Evolutionary conservation across 2,113 vertebrate genomes (phyloP).

Genomic region (Henicopernis longicauda): DNA sequence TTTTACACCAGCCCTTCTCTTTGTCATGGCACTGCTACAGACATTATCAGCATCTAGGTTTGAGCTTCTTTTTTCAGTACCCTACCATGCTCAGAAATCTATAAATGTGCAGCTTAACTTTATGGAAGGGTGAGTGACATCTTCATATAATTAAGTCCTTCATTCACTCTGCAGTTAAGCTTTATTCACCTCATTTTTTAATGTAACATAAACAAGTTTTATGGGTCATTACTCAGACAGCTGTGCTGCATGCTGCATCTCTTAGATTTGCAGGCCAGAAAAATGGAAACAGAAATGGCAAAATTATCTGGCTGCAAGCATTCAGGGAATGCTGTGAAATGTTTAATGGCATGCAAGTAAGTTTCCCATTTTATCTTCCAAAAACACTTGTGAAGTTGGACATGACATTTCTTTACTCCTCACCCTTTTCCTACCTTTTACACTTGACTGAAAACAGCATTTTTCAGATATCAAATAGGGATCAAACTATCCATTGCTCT

Average conservation of each 20-base stretch:
- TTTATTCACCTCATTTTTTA: constrained; percentile 41
- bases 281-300: not conserved
- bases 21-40: not conserved
- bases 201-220: constrained; percentile 59
- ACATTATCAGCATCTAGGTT: not conserved
- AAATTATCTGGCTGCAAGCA: not conserved
- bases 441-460: not conserved
- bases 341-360: not conserved
- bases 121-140: constrained; percentile 33
- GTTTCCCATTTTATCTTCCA: not conserved
- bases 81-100: not conserved
- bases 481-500: not conserved
- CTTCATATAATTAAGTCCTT: constrained; percentile 54
- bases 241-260: not conserved
- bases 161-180: constrained; percentile 36
- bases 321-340: not conserved
- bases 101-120: constrained; percentile 19
- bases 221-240: constrained; percentile 53
- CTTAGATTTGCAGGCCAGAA: constrained; percentile 16
- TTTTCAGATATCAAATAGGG: not conserved
- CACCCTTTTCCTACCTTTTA: not conserved
- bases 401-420: not conserved
- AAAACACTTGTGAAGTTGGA: not conserved
- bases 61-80: not conserved
- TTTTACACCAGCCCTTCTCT: not conserved